phyloP scores from a whole-genome alignment of 1,140 invertebrate genomes.

The Lutraria rhynchaena region DNA sequence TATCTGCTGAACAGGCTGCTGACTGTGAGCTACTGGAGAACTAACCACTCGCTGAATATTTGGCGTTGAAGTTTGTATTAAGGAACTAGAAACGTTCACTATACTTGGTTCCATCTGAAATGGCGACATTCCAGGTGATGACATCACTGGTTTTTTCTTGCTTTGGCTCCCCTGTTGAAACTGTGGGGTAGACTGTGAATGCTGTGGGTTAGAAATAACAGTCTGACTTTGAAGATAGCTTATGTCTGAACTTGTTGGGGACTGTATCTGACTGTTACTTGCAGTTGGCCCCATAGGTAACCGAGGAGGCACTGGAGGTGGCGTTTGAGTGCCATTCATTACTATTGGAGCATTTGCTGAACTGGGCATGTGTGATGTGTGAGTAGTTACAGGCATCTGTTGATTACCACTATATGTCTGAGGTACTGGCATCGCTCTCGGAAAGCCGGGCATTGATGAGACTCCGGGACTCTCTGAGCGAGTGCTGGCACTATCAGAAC shows the following conservation, averaged over 20 bases:
- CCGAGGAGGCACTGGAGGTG: slow-evolving; percentile 88
- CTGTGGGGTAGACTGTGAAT: slow-evolving; percentile 37
- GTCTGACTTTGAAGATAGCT: not conserved
- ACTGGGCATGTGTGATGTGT: slow-evolving; percentile 34
- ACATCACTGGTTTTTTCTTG: slow-evolving; percentile 60
- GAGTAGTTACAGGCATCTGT: not conserved
- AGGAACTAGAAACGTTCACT: slow-evolving; percentile 23
- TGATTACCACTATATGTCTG: not conserved
- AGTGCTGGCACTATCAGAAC: slow-evolving; percentile 92
- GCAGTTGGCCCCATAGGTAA: slow-evolving; percentile 66
- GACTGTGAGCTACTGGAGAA: slow-evolving; percentile 35
- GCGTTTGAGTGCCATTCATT: slow-evolving; percentile 83
- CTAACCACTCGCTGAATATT: slow-evolving; percentile 43
- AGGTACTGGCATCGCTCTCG: slow-evolving; percentile 22
- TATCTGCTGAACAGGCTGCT: slow-evolving; percentile 22
- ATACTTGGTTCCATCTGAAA: slow-evolving; percentile 36
- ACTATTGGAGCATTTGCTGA: slow-evolving; percentile 72
- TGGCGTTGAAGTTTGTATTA: slow-evolving; percentile 40
- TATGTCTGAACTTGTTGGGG: slow-evolving; percentile 64
- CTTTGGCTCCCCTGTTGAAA: slow-evolving; percentile 43
- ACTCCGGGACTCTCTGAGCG: slow-evolving; percentile 92
- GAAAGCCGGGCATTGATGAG: slow-evolving; percentile 32
- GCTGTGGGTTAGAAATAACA: not conserved
- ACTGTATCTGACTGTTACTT: slow-evolving; percentile 68
- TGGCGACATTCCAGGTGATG: slow-evolving; percentile 28